Percentiles rank a stretch among this genome's conserved stretches.
Conservation (phyloP, 2,888 invertebrate species). For the Lysandra bellargus region DNA sequence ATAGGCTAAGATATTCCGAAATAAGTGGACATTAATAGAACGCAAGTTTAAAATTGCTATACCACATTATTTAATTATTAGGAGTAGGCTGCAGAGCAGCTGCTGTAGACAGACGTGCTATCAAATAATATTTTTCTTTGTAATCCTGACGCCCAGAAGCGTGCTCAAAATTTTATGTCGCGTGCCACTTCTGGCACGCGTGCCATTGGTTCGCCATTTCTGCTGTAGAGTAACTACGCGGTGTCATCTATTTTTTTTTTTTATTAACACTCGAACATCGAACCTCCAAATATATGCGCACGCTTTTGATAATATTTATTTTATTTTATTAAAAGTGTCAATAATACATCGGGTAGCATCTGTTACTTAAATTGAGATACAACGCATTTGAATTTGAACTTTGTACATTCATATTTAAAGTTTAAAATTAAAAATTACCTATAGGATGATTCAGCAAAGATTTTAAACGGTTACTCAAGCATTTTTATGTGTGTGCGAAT, state of each 20-base stretch:
- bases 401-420: not conserved
- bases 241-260: too few species aligned
- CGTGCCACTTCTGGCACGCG: too few species aligned
- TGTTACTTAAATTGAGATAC: not conserved
- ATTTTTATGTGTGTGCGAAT: not conserved
- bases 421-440: not conserved
- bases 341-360: not conserved
- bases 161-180: too few species aligned
- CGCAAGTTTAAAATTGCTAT: not conserved
- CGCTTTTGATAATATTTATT: not conserved
- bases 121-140: too few species aligned
- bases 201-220: too few species aligned
- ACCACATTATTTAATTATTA: not conserved
- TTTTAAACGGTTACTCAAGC: not conserved
- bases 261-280: too few species aligned
- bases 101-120: too few species aligned
- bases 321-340: not conserved
- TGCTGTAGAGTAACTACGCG: too few species aligned
- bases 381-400: not conserved
- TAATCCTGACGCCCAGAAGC: too few species aligned
- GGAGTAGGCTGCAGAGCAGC: too few species aligned
- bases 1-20: not conserved
- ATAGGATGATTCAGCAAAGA: not conserved
- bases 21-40: not conserved
- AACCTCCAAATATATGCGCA: too few species aligned